These are phyloP conservation scores for Champsocephalus esox DNA, from an alignment of 2,797 vertebrate species.

Conservation along the genomic window DNA sequence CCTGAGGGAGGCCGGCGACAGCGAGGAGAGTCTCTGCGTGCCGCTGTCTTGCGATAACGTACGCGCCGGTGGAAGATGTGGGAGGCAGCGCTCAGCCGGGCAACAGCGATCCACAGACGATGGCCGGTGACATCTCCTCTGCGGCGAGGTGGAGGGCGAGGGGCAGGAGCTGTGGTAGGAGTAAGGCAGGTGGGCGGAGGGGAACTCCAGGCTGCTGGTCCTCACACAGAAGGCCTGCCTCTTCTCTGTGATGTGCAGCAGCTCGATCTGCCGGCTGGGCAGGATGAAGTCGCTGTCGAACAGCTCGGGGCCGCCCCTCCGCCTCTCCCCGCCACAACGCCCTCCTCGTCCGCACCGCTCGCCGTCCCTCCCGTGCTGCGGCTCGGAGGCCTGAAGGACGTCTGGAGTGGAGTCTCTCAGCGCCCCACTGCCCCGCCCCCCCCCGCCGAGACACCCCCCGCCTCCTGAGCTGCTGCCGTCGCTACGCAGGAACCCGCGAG, in stretches of 20 bases:
- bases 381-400: conserved; percentile 87
- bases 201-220: conserved; percentile 93
- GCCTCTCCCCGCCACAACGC: conserved; percentile 65
- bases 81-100: conserved; percentile 59
- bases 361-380: conserved; percentile 61
- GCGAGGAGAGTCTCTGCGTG: conserved; percentile 84
- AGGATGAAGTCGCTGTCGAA: conserved; percentile 94
- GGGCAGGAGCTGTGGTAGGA: conserved; percentile 56
- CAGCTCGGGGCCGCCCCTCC: conserved; percentile 73
- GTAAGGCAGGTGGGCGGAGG: conserved; percentile 69
- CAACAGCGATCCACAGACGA: conserved; percentile 82
- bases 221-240: conserved; percentile 91
- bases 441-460: conserved; percentile 58
- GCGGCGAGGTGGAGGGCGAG: conserved; percentile 72
- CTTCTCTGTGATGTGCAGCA: conserved; percentile 93
- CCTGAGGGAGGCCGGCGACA: conserved; percentile 72
- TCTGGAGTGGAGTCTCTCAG: conserved; percentile 85
- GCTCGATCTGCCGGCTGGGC: conserved; percentile 92
- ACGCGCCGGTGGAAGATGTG: conserved; percentile 65
- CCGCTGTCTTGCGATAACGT: conserved; percentile 88
- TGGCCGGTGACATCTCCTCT: conserved; percentile 73
- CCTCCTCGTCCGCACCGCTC: conserved; percentile 61
- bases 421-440: conserved; percentile 49
- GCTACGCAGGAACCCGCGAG: conserved; percentile 72
- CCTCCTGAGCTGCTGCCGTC: conserved; percentile 73